A percentile compares a stretch with the other conserved stretches of the same genome.
Evolutionary conservation across 2,113 vertebrate genomes (phyloP).

Genomic region (Petrocephalus microphthalmus): DNA sequence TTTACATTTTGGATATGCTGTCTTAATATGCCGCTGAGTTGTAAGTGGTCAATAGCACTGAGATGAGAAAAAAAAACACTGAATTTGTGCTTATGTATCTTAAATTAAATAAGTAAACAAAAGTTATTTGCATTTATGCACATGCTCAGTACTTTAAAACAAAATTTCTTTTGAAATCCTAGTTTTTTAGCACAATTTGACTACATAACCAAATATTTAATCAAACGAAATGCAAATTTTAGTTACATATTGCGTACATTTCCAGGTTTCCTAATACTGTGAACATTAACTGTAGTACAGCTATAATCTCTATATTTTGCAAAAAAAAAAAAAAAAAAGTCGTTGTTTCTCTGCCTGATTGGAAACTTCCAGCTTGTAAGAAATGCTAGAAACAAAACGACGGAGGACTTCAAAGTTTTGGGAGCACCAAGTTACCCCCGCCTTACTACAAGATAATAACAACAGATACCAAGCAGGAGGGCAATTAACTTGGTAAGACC

Average conservation of each 20-base stretch:
- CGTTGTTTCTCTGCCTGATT: neutral
- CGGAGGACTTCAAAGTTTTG: conserved; percentile 2
- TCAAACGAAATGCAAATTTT: neutral
- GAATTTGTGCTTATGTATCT: neutral
- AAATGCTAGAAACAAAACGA: neutral
- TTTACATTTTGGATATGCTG: neutral
- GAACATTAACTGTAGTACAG: neutral
- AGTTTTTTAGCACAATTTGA: neutral
- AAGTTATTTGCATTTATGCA: neutral
- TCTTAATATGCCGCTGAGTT: neutral
- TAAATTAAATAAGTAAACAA: neutral
- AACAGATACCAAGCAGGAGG: conserved; percentile 44
- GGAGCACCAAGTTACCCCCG: neutral
- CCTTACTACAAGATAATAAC: conserved; percentile 22
- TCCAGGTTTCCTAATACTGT: neutral
- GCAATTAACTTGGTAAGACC: conserved; percentile 21
- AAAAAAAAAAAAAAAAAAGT: too few relatives aligned
- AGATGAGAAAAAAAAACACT: too few relatives aligned
- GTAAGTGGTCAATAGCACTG: too few relatives aligned
- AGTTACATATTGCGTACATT: neutral
- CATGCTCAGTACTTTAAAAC: neutral
- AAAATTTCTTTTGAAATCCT: neutral
- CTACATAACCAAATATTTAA: neutral
- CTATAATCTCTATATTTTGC: neutral
- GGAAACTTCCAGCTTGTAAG: neutral